Base-by-base conservation (phyloP, 2,888 invertebrate genomes). In the Scaptomyza polygonia region DNA sequence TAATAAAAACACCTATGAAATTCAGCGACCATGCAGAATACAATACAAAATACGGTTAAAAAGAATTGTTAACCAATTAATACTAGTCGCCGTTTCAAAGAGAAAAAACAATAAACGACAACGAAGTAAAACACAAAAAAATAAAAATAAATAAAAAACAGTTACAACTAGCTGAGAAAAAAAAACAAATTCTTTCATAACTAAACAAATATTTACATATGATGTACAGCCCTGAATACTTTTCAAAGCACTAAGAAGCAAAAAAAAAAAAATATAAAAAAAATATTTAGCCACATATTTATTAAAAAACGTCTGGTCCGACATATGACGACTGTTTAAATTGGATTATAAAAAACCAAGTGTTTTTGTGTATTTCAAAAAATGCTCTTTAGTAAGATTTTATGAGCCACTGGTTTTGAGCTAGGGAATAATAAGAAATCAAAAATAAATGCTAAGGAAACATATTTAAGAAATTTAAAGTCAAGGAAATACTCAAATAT, bases 261-360 rank as follows among this genome's bases (percentile, higher is more conserved):
- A 55, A 61, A 67, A 9, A 8, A 29, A 0, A 67, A 59, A 3
- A 0, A 14, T 1, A 40, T 18, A 0, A 67, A 59, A 3, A 0
- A 14, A 5, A 40, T 18, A 9, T 53, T 72, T 62, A 49, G 47
- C 40, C 63, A 51, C 53, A 56, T 52, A 64, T 62, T 49, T 53
- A 44, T 25, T 16, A 44, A 39, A 39, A 56, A 52, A 21, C 45
- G 34, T 18, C 16, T 14, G 39, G n/a, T n/a, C 4, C 47, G 54
- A 8, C 36, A 36, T 36, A 36, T 14, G 14, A 7, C 34, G 6
- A n/a, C n/a, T 14, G 52, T 67, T 67, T 69, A 69, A 78, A 78
- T 78, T 69, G 75, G 77, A 78, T 78, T 78, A 78, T 65, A 18
- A 18, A 21, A 21, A 11, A 18, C 27, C 32, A 52, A 52, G 40